phyloP scores from a whole-genome alignment of 92 coral and sea anemone genomes.

The Paragorgia papillata region DNA sequence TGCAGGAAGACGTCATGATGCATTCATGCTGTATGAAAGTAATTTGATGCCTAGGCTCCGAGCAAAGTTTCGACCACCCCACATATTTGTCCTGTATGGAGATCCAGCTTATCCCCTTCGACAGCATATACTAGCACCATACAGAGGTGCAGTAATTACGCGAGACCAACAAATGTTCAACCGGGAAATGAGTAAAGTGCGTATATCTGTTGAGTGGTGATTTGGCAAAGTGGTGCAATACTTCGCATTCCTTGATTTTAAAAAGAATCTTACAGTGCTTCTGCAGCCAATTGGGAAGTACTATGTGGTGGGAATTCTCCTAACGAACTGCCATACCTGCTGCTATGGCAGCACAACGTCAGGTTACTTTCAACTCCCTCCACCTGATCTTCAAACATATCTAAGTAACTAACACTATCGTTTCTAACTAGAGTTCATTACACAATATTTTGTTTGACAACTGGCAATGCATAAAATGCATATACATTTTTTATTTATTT shows the following conservation, averaged over 20 bases:
- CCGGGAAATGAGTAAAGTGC: conserved; percentile 64
- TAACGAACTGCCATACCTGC: conserved; percentile 69
- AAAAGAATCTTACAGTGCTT: conserved; percentile 59
- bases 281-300: too few species aligned
- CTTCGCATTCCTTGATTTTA: conserved; percentile 63
- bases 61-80: conserved; percentile 54
- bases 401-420: too few species aligned
- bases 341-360: conserved; percentile 59
- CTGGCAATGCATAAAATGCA: background rate
- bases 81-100: conserved; percentile 54
- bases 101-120: conserved; percentile 64
- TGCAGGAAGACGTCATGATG: conserved; percentile 60
- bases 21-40: conserved; percentile 57
- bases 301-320: conserved; percentile 56
- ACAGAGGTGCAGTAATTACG: conserved; percentile 57
- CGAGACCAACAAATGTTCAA: conserved; percentile 54
- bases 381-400: conserved; percentile 62
- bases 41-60: conserved; percentile 48
- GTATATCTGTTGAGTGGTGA: conserved; percentile 66
- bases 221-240: conserved; percentile 65
- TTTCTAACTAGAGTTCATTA: conserved; percentile 28
- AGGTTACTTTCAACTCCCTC: conserved; percentile 49
- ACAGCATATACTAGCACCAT: conserved; percentile 60
- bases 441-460: background rate
- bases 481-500: background rate